phyloP scores from a whole-genome alignment of 2,113 vertebrate species.

The Sorex araneus region DNA sequence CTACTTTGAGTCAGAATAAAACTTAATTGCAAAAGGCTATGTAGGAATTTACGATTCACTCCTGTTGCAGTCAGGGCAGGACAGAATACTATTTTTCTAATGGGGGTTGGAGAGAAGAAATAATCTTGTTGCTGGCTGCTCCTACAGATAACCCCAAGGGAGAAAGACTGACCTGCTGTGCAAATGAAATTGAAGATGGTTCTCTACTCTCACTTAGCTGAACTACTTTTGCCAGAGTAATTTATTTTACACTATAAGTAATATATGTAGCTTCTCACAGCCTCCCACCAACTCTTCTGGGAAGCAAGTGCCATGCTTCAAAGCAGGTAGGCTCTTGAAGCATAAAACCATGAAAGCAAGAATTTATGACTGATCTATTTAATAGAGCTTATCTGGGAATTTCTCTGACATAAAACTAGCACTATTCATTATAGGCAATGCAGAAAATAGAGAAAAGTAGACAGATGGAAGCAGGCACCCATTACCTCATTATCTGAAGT shows the following conservation, averaged over 20 bases:
- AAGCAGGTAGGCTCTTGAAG: slow-evolving; percentile 42
- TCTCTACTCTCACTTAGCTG: slow-evolving; percentile 36
- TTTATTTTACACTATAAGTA: slow-evolving; percentile 69
- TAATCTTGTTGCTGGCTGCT: slow-evolving; percentile 60
- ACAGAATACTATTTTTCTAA: neutral
- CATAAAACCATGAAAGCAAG: slow-evolving; percentile 30
- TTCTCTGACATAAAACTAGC: slow-evolving; percentile 37
- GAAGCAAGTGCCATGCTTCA: slow-evolving; percentile 52
- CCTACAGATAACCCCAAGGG: slow-evolving; percentile 59
- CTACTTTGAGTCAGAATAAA: slow-evolving; percentile 65
- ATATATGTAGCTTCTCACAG: slow-evolving; percentile 44
- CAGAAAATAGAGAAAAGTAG: slow-evolving; percentile 54
- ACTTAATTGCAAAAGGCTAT: slow-evolving; percentile 65
- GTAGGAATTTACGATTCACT: slow-evolving; percentile 52
- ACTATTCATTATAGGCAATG: slow-evolving; percentile 25
- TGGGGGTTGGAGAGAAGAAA: neutral
- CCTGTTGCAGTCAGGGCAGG: slow-evolving; percentile 1
- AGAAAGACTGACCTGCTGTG: slow-evolving; percentile 25
- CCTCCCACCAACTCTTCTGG: slow-evolving; percentile 7
- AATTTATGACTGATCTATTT: slow-evolving; percentile 60
- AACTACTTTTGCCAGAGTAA: slow-evolving; percentile 61
- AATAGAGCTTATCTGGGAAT: slow-evolving; percentile 25
- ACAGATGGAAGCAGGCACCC: slow-evolving; percentile 30
- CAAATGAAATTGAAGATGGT: slow-evolving; percentile 65
- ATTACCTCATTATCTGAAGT: slow-evolving; percentile 37